These are phyloP conservation scores for Beaufortia kweichowensis DNA, from an alignment of 2,113 vertebrate genomes.

Conservation along the genomic window DNA sequence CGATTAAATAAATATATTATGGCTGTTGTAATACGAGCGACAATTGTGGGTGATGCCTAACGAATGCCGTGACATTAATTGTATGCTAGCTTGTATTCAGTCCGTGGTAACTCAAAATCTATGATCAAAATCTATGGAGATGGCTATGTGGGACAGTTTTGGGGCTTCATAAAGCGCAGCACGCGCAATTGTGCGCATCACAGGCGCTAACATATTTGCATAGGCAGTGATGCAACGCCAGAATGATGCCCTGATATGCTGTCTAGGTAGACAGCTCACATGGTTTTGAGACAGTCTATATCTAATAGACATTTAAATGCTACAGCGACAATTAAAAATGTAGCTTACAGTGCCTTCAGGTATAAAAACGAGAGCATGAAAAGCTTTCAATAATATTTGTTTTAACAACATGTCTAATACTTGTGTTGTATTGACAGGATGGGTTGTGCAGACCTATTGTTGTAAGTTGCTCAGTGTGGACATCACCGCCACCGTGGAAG, in stretches of 20 bases:
- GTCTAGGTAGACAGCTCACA: neutral
- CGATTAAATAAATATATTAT: neutral
- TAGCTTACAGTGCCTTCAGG: too few species aligned
- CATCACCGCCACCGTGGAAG: conserved; percentile 62
- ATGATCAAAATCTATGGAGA: neutral
- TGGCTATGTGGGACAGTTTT: neutral
- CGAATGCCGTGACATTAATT: neutral
- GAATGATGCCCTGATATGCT: neutral
- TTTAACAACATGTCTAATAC: neutral
- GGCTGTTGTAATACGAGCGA: conserved; percentile 2
- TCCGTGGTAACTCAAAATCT: neutral
- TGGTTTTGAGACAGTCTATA: neutral
- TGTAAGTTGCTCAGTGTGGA: conserved; percentile 59
- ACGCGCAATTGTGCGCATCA: conserved; percentile 3
- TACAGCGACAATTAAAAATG: too few species aligned
- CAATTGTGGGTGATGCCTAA: conserved; percentile 20
- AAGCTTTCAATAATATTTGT: neutral
- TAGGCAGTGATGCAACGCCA: too few species aligned
- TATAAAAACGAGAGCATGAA: too few species aligned
- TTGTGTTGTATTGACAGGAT: conserved; percentile 44
- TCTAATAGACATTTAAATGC: neutral
- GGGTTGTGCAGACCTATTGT: conserved; percentile 50
- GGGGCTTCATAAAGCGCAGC: conserved; percentile 11
- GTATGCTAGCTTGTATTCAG: neutral
- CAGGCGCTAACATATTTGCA: neutral